phyloP scores from a whole-genome alignment of 2,113 vertebrate species.

The Cettia cetti region DNA sequence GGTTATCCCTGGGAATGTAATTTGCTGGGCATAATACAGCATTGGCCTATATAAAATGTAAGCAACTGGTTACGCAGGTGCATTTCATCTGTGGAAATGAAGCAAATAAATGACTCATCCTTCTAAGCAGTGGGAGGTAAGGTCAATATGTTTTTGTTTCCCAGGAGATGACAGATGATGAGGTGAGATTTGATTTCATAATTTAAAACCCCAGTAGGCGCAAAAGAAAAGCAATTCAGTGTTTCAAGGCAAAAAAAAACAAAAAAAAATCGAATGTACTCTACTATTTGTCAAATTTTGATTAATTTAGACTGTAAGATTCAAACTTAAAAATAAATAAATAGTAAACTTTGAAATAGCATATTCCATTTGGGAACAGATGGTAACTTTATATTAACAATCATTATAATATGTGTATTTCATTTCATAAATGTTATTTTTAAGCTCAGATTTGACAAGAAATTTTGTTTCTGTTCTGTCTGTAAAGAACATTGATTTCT shows the following conservation, averaged over 20 bases:
- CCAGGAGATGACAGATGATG: background rate
- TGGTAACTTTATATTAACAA: background rate
- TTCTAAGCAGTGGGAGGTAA: background rate
- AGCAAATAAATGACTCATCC: background rate
- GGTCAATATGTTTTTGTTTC: background rate
- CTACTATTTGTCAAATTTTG: background rate
- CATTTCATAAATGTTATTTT: background rate
- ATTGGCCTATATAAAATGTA: background rate
- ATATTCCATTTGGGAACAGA: background rate
- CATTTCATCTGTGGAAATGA: background rate
- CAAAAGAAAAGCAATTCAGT: background rate
- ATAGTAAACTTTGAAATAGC: background rate
- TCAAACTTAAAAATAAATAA: background rate
- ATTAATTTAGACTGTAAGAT: rapidly evolving
- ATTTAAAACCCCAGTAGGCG: background rate
- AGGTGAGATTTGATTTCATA: background rate
- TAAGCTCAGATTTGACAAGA: background rate
- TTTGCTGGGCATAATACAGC: background rate
- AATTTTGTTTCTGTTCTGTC: background rate
- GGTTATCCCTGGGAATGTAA: background rate
- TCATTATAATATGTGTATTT: background rate
- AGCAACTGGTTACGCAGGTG: background rate
- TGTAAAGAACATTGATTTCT: background rate
- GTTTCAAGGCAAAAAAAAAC: background rate
- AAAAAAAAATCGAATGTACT: background rate